Evolutionary conservation across 1,140 invertebrate genomes (phyloP), one percentile per base, ranked within the genome.

Genomic region (Zaprionus gabonicus): DNA sequence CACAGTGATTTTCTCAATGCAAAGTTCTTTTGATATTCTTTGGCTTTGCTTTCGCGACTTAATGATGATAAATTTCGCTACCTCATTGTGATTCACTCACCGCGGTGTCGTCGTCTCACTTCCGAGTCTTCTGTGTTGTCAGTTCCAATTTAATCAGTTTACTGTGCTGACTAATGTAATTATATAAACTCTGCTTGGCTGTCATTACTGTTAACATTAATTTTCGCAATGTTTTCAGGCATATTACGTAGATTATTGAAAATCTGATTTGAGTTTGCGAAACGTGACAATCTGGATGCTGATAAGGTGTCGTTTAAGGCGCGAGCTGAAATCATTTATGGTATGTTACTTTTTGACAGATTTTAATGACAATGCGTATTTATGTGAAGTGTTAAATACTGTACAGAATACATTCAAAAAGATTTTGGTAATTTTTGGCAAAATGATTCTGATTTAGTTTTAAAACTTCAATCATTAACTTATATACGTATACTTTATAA

Each of bases 61-160:
- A 74, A 74, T 70, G 72, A 75, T 70, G 72, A 75, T 75, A 64
- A 75, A 75, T 75, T 44, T 51, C 72, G 31, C 63, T 57, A 28
- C 67, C 38, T 31, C 58, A 73, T 73, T 73, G 64, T 25, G 57
- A 55, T 67, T 68, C 55, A 55, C 28, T 57, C 38, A 62, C n/a
- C 65, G 25, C 20, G 15, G 10, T 17, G 46, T 49, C 20, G 51
- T 2, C 38, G 38, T 56, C 17, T 28, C 34, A 36, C 15, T 51
- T 71, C 27, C 51, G 23, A 23, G 23, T 38, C 28, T 41, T 46
- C 41, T 20, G 23, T 20, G 23, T 31, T 44, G n/a, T 17, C 55
- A n/a, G 28, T 12, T 36, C 15, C 25, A 34, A 68, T 73, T 75
- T 71, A 75, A 75, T 75, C 72, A 70, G 41, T 75, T 75, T 51